A percentile compares a stretch with the other conserved stretches of the same genome.
Conservation (phyloP, 1,140 invertebrate genomes). For the Ptiloglossa arizonensis region DNA sequence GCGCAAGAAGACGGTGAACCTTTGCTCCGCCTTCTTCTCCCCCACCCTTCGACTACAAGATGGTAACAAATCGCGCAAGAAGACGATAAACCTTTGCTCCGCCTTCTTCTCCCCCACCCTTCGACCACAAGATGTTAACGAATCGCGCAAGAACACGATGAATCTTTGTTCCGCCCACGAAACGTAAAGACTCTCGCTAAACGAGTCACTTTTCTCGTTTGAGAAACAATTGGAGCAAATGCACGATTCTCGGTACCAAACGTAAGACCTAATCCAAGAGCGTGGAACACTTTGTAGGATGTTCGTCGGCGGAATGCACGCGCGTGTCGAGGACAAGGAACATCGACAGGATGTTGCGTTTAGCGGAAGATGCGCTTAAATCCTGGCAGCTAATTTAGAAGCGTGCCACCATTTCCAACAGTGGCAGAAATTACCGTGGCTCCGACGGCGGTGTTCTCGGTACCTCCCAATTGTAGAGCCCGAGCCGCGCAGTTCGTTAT, state of each 20-base stretch:
- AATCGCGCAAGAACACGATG: too few species aligned
- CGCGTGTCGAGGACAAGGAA: background rate
- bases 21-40: too few species aligned
- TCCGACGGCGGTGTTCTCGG: background rate
- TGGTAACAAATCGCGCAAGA: too few species aligned
- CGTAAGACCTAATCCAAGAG: too few species aligned
- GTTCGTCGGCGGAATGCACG: constrained; percentile 7
- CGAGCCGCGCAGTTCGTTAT: background rate
- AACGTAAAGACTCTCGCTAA: background rate
- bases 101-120: too few species aligned
- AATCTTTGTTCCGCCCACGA: background rate
- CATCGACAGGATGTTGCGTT: background rate
- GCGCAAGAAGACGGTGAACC: too few species aligned
- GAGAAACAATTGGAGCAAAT: background rate
- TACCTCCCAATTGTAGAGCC: constrained; percentile 20
- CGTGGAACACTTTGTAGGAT: background rate
- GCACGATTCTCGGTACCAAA: background rate
- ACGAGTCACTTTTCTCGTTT: too few species aligned
- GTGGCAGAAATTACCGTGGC: constrained; percentile 25
- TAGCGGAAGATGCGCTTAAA: background rate
- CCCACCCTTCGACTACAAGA: too few species aligned
- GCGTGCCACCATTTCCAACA: constrained; percentile 10
- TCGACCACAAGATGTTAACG: too few species aligned
- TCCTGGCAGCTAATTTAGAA: constrained; percentile 34
- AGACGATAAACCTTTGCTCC: too few species aligned